phyloP scores from a whole-genome alignment of 53 echinoderm and acorn worm genomes.

The Arbacia lixula region DNA sequence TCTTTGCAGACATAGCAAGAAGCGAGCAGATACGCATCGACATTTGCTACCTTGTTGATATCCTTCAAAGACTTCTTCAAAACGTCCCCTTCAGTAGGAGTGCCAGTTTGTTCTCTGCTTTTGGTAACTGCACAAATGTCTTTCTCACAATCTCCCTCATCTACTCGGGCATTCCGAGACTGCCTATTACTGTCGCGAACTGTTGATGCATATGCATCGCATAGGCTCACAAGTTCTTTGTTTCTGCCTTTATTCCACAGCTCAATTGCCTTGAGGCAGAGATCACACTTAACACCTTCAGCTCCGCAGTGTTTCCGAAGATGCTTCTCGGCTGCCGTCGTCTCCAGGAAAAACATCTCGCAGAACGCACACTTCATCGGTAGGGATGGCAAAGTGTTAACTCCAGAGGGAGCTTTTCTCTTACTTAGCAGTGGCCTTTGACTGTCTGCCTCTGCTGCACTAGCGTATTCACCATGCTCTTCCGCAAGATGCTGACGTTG shows the following conservation, averaged over 20 bases:
- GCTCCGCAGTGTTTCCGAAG: slow-evolving; percentile 10
- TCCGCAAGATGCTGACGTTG: background rate
- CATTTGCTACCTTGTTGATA: too few species aligned
- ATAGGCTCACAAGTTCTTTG: background rate
- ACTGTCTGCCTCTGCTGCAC: background rate
- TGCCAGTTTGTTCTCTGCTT: too few species aligned
- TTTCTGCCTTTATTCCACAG: slow-evolving; percentile 34
- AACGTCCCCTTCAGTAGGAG: too few species aligned
- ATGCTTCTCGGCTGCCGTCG: background rate
- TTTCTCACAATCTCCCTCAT: too few species aligned
- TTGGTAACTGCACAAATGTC: too few species aligned
- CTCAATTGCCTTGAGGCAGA: slow-evolving; percentile 8
- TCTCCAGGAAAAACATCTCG: background rate
- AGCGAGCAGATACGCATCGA: too few species aligned
- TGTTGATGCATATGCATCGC: too few species aligned
- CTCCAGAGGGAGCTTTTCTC: background rate
- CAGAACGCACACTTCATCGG: slow-evolving; percentile 1
- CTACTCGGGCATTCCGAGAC: too few species aligned
- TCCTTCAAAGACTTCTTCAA: too few species aligned
- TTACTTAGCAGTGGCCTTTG: background rate
- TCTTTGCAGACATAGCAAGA: slow-evolving; percentile 23
- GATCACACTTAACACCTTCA: slow-evolving; percentile 6
- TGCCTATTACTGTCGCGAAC: too few species aligned
- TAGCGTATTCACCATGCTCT: background rate
- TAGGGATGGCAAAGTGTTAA: background rate